Evolutionary conservation across 1,140 invertebrate genomes (phyloP), one percentile per base, ranked within the genome.

Genomic region (Megalonaias nervosa): DNA sequence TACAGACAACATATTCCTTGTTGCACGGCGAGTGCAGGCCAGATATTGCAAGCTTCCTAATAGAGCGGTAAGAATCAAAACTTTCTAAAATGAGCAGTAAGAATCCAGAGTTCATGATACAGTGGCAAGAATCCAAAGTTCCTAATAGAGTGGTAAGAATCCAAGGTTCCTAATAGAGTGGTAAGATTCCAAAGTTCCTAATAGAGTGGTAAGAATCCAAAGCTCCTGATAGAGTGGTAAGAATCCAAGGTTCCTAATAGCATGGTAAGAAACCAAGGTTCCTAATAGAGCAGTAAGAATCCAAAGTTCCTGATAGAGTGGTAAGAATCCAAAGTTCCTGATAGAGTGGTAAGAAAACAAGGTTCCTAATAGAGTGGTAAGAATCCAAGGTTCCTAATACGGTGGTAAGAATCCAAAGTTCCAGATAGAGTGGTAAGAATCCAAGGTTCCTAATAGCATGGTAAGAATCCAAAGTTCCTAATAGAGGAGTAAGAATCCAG

Each of bases 1-100:
- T 21, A 67, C 79, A 26, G 82, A 86, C 48, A 84, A 85, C 69
- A 73, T 87, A 55, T 82, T 87, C 55, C 81, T 88, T 31, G 71
- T 88, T 26, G 71, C 78, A 15, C 71, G 85, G n/a, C 75, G 82
- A 62, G 80, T 88, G 2, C 82, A 87, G 57, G 79, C 79, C 14
- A 76, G 79, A 68, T 69, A 80, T 70, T 57, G 57, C 48, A 64
- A 82, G 26, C 74, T 79, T 26, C 69, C 67, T 48, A 59, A 77
- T 15, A 68, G 61, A 66, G 69, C 75, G 57, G 81, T 83, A 78
- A 61, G 74, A 65, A 19, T 56, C 17, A 15, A n/a, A 23, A 4
- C 0, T 74, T 19, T 55, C 66, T 19, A 19, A 17, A 2, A 69
- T n/a, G n/a, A n/a, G n/a, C 3, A 19, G 31, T 6, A 16, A n/a